Evolutionary conservation across 2,888 invertebrate species (phyloP).

Genomic region (Reticulitermes lucifugus): DNA sequence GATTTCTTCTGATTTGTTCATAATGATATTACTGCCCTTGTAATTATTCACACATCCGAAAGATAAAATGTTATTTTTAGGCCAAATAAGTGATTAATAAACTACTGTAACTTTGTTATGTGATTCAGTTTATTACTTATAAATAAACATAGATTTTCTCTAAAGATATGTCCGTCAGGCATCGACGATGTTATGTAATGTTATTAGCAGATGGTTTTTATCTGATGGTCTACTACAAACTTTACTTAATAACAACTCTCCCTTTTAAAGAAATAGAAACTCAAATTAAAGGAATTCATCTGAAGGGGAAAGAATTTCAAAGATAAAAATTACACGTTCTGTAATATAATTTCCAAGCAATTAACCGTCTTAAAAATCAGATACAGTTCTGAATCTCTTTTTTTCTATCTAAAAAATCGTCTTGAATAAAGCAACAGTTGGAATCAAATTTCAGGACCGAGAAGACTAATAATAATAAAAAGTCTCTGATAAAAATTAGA

Average conservation of each 20-base stretch:
- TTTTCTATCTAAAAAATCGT: not conserved
- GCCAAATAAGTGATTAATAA: too few relatives aligned
- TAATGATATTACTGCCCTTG: too few relatives aligned
- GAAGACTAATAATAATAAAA: slow-evolving; percentile 20
- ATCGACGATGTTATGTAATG: too few relatives aligned
- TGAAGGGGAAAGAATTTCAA: not conserved
- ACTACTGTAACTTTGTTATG: too few relatives aligned
- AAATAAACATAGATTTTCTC: too few relatives aligned
- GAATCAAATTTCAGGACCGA: slow-evolving; percentile 41
- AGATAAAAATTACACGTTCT: slow-evolving; percentile 27
- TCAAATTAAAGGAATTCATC: slow-evolving; percentile 16
- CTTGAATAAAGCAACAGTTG: slow-evolving; percentile 45
- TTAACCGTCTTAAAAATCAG: slow-evolving; percentile 33
- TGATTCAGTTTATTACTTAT: too few relatives aligned
- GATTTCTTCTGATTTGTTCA: too few relatives aligned
- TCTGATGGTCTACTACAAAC: too few relatives aligned
- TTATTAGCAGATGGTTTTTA: too few relatives aligned
- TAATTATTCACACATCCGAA: too few relatives aligned
- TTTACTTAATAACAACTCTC: not conserved
- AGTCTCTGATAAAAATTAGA: slow-evolving; percentile 41
- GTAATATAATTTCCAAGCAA: slow-evolving; percentile 25
- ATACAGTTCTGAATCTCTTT: not conserved
- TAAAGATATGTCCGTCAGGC: too few relatives aligned
- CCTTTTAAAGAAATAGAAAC: not conserved
- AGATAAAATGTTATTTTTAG: too few relatives aligned